Evolutionary conservation across 1,140 invertebrate genomes (phyloP).

Genomic region (Oppia nitens): DNA sequence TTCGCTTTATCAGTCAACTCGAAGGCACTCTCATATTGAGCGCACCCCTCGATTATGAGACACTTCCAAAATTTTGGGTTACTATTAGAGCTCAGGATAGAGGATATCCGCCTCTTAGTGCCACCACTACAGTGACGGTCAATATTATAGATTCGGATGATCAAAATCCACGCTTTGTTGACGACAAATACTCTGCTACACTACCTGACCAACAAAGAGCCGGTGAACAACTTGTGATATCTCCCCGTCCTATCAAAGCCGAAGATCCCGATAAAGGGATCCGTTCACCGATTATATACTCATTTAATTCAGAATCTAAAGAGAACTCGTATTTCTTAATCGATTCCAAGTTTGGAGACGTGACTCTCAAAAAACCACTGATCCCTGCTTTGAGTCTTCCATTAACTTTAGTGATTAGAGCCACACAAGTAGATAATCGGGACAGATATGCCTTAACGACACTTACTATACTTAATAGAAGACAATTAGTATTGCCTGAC

Average conservation of each 20-base stretch:
- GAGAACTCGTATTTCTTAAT: conserved; percentile 35
- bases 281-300: conserved; percentile 51
- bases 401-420: conserved; percentile 57
- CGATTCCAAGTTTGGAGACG: conserved; percentile 41
- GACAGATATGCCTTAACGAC: conserved; percentile 71
- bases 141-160: conserved; percentile 77
- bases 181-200: conserved; percentile 53
- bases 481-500: conserved; percentile 31
- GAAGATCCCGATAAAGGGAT: conserved; percentile 64
- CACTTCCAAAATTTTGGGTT: conserved; percentile 57
- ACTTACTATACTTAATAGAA: conserved; percentile 41
- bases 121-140: conserved; percentile 53
- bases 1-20: conserved; percentile 63
- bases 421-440: conserved; percentile 66
- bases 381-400: conserved; percentile 38
- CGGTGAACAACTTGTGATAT: conserved; percentile 42
- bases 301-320: conserved; percentile 33
- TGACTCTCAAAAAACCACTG: conserved; percentile 41
- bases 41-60: conserved; percentile 66
- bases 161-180: conserved; percentile 63
- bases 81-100: conserved; percentile 57
- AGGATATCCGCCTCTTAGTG: conserved; percentile 53
- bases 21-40: conserved; percentile 63
- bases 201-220: conserved; percentile 42
- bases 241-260: conserved; percentile 45